A percentile compares a stretch with the other conserved stretches of the same genome.
Evolutionary conservation across 1,140 invertebrate genomes (phyloP).

Genomic region (Neotoxoptera formosana): DNA sequence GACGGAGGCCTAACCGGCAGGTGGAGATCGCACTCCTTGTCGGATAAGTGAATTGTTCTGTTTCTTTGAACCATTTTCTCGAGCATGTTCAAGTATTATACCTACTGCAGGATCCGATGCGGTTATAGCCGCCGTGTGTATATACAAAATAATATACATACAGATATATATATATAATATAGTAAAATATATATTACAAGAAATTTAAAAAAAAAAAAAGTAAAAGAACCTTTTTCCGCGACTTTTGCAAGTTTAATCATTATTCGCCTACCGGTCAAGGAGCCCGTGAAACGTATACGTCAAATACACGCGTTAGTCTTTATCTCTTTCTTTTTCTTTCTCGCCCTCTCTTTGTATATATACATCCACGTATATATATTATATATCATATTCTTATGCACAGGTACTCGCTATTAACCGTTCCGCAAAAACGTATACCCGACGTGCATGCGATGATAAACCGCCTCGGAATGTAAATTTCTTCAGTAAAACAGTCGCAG

Average conservation of each 20-base stretch:
- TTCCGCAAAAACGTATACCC: neutral
- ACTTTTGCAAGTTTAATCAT: constrained; percentile 17
- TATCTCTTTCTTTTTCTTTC: neutral
- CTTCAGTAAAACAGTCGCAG: neutral
- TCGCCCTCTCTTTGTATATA: neutral
- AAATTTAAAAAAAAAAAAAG: constrained; percentile 16
- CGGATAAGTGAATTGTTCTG: neutral
- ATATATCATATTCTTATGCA: neutral
- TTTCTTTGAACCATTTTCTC: neutral
- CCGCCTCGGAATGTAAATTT: neutral
- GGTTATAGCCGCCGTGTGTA: neutral
- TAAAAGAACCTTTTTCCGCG: neutral
- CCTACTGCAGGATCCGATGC: neutral
- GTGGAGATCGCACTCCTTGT: neutral
- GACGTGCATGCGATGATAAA: neutral
- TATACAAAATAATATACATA: neutral
- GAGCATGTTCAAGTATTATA: neutral
- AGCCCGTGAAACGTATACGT: neutral
- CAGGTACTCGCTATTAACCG: neutral
- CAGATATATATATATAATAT: neutral
- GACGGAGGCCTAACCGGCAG: neutral
- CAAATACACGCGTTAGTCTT: neutral
- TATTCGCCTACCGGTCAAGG: neutral
- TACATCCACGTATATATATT: neutral
- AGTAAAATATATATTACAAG: neutral